Percentiles rank a stretch among this genome's conserved stretches.
Evolutionary conservation across 2,888 invertebrate species (phyloP).

Genomic region (Drosophila incognita): DNA sequence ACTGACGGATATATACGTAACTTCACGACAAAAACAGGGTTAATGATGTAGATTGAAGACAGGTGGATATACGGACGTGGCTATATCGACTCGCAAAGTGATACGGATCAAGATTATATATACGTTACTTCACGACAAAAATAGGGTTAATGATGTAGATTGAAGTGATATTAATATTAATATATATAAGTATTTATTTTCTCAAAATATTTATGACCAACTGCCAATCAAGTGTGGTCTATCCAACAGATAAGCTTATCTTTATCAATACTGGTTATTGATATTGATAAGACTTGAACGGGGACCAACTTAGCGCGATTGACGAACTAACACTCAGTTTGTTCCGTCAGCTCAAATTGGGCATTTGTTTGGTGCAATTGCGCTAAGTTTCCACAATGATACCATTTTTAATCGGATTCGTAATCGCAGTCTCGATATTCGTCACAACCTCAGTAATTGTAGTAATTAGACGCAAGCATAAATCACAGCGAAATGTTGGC

Average conservation of each 20-base stretch:
- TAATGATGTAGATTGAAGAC: too few relatives aligned
- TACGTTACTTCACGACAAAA: background rate
- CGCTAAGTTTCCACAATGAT: slow-evolving; percentile 12
- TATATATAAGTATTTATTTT: background rate
- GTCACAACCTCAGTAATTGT: slow-evolving; percentile 7
- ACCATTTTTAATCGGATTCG: background rate
- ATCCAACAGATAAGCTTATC: slow-evolving; percentile 40
- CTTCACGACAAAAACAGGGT: too few relatives aligned
- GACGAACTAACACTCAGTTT: slow-evolving; percentile 19
- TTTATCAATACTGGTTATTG: slow-evolving; percentile 25
- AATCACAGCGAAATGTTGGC: slow-evolving; percentile 21
- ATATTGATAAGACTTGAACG: slow-evolving; percentile 30
- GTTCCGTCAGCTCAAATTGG: slow-evolving; percentile 7
- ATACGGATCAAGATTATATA: background rate
- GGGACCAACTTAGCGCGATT: slow-evolving; percentile 3
- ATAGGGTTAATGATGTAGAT: background rate
- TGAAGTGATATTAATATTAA: background rate
- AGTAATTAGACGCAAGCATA: slow-evolving; percentile 7
- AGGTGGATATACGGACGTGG: too few relatives aligned
- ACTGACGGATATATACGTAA: too few relatives aligned
- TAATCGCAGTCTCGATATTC: slow-evolving; percentile 26
- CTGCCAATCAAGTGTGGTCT: background rate
- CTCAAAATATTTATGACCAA: slow-evolving; percentile 18
- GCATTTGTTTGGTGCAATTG: slow-evolving; percentile 3
- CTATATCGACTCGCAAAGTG: background rate